Conservation (phyloP, 2,113 vertebrate species). For the Calyptomena viridis region DNA sequence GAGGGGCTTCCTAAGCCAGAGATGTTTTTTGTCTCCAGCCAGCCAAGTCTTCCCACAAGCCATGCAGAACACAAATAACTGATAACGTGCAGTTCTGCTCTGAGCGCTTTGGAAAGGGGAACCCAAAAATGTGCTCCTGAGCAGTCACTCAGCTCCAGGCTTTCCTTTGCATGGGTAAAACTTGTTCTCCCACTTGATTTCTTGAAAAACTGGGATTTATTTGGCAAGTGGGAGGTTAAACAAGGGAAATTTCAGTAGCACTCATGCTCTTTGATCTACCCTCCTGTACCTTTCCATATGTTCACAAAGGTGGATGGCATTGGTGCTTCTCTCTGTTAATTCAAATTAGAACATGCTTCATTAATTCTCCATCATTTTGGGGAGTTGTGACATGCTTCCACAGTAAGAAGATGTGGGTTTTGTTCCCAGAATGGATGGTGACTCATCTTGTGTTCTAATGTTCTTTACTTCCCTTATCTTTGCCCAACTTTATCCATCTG, state of each 20-base stretch:
- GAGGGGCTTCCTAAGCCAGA: not conserved
- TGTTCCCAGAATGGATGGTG: constrained; percentile 16
- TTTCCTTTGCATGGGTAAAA: not conserved
- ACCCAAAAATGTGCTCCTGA: not conserved
- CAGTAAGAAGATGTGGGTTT: constrained; percentile 18
- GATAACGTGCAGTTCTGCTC: not conserved
- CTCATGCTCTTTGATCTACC: not conserved
- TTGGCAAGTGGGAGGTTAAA: not conserved
- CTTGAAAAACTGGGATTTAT: not conserved
- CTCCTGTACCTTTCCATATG: not conserved
- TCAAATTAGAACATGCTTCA: not conserved
- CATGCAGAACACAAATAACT: not conserved
- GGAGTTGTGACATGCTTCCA: constrained; percentile 12
- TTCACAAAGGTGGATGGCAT: not conserved
- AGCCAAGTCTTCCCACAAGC: not conserved
- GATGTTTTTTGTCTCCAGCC: not conserved
- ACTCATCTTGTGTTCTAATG: constrained; percentile 8
- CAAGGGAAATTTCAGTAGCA: not conserved
- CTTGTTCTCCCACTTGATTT: not conserved
- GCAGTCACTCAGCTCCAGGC: not conserved
- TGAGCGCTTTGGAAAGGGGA: not conserved
- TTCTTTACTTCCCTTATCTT: constrained; percentile 11
- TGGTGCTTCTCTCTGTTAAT: not conserved
- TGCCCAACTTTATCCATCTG: constrained; percentile 29
- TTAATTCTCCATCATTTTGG: not conserved